Base-by-base conservation (phyloP, 2,888 invertebrate genomes). In the Diaphora mendica region DNA sequence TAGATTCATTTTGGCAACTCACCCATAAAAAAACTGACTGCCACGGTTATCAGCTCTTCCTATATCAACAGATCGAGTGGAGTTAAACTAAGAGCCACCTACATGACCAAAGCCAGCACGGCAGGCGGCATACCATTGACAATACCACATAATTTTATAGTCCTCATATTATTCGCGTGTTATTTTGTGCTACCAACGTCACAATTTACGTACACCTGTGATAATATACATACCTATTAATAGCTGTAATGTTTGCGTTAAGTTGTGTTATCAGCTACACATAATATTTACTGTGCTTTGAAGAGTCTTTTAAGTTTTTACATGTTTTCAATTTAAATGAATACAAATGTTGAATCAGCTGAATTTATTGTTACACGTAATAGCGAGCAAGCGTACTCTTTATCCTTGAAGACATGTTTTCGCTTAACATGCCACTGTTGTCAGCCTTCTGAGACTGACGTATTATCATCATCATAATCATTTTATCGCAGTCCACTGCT, bases 201-300 rank as follows among this genome's bases (percentile, higher is more conserved):
- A 79, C 64, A 67, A 72, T 77, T 65, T 69, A 80, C 23, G 20
- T 8, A 7, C 87, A 87, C 86, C 80, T 87, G 86, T 72, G 78
- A 73, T 70, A 85, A 85, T 77, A 85, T 64, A 35, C 39, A 26
- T 20, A 51, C 71, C 68, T 84, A 77, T 71, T 76, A 67, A 81
- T 83, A 82, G 48, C 33, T 17, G 20, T 68, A 66, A 13, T 71
- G 35, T 78, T 79, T 68, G 44, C 74, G 68, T 68, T 64, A 64
- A 64, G 68, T 76, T 80, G 35, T 74, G 73, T 80, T 70, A 70
- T 33, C 48, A 72, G 65, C 48, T 62, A 67, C 44, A 62, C 30
- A n/a, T 70, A 30, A 35, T 68, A 62, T 62, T 15, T 68, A n/a
- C 55, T 64, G 26, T 35, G 62, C 11, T 59, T 39, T n/a, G 3